Percentiles rank a stretch among this genome's conserved stretches.
These are phyloP conservation scores for Malurus leucopterus DNA, from an alignment of 2,797 vertebrate genomes.

Conservation along the genomic window DNA sequence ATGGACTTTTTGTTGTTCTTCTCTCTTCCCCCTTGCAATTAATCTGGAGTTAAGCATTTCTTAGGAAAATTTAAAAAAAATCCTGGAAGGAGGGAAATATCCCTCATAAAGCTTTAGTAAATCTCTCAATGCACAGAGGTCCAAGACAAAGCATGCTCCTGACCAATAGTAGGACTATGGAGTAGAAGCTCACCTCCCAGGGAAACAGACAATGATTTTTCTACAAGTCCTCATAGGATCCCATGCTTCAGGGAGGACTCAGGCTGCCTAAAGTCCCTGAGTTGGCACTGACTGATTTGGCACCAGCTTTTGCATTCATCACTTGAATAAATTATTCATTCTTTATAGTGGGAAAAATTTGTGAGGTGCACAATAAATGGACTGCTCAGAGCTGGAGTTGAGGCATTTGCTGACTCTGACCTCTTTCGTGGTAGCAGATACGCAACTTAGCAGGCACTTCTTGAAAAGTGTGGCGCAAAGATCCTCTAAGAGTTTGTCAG, in stretches of 20 bases:
- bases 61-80: neutral
- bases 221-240: neutral
- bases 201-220: neutral
- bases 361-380: neutral
- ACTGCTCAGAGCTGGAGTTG: neutral
- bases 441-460: neutral
- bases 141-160: neutral
- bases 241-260: neutral
- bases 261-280: neutral
- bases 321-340: neutral
- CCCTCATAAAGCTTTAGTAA: neutral
- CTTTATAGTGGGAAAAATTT: neutral
- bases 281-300: neutral
- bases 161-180: neutral
- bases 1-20: conserved; percentile 49
- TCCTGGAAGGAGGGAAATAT: neutral
- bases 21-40: conserved; percentile 9
- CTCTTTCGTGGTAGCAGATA: neutral
- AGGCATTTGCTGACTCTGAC: neutral
- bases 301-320: neutral
- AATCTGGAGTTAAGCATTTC: neutral
- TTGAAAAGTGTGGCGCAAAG: neutral
- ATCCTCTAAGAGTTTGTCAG: neutral
- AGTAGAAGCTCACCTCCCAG: neutral
- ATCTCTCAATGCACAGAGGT: neutral